Percentiles rank a stretch among this genome's conserved stretches.
phyloP scores from a whole-genome alignment of 2,888 invertebrate genomes.

The Busseola fusca region DNA sequence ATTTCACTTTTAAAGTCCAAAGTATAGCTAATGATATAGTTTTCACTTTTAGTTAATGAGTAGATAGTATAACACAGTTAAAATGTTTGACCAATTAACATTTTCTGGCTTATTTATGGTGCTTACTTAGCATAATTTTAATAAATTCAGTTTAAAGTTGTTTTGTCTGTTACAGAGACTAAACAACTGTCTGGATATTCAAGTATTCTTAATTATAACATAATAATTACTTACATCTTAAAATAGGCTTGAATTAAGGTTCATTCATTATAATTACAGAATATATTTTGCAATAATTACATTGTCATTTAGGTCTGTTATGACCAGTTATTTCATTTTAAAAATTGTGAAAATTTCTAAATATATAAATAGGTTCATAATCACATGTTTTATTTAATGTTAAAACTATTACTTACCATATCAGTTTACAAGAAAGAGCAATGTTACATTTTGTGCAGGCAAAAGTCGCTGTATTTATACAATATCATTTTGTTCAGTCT shows the following conservation, averaged over 20 bases:
- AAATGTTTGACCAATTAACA: slow-evolving; percentile 22
- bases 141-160: background rate
- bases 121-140: slow-evolving; percentile 6
- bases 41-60: slow-evolving; percentile 51
- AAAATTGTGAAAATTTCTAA: background rate
- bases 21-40: slow-evolving; percentile 25
- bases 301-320: background rate
- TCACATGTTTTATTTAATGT: background rate
- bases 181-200: background rate
- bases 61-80: slow-evolving; percentile 17
- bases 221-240: background rate
- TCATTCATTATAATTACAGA: slow-evolving; percentile 1
- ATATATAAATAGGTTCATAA: background rate
- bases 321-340: background rate
- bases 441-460: background rate
- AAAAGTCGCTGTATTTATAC: background rate
- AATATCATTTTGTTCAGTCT: background rate
- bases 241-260: slow-evolving; percentile 10
- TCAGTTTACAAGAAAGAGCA: background rate
- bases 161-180: background rate
- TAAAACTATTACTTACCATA: background rate
- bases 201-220: slow-evolving; percentile 2
- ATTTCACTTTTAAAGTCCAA: slow-evolving; percentile 14
- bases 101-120: slow-evolving; percentile 5
- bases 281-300: background rate